These are phyloP conservation scores for Ecliptopera silaceata DNA, from an alignment of 2,888 invertebrate genomes.

Conservation along the genomic window DNA sequence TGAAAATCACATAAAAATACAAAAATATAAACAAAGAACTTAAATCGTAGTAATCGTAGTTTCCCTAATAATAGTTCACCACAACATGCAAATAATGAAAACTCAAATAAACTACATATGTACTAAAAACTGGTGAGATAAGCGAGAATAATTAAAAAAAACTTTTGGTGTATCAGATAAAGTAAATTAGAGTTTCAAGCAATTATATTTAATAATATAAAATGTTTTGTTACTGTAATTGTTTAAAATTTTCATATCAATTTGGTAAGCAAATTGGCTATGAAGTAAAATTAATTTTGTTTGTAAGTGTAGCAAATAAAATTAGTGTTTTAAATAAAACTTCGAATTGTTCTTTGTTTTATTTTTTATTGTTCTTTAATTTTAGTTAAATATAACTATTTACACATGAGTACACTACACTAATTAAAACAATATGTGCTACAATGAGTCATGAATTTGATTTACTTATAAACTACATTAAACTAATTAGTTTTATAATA, in stretches of 20 bases:
- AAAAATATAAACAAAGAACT: too few species aligned
- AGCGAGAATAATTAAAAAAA: too few species aligned
- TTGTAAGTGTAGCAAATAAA: background rate
- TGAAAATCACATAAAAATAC: too few species aligned
- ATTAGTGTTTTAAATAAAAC: background rate
- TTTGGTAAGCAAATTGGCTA: constrained; percentile 22
- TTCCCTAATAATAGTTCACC: too few species aligned
- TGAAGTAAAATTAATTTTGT: background rate
- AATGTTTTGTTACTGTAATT: constrained; percentile 25
- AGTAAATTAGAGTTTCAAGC: constrained; percentile 18
- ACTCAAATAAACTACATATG: too few species aligned
- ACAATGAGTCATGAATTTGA: background rate
- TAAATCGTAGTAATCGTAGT: too few species aligned
- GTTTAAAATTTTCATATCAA: constrained; percentile 10
- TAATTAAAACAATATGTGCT: background rate
- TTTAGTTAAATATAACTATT: background rate
- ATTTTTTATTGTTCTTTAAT: background rate
- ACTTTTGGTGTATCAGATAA: too few species aligned
- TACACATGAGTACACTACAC: background rate
- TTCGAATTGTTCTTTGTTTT: background rate
- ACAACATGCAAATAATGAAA: too few species aligned
- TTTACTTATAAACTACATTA: background rate
- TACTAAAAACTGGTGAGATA: too few species aligned
- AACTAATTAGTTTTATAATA: background rate
- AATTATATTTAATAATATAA: constrained; percentile 39